These are phyloP conservation scores for Apocheima hispidaria DNA, from an alignment of 2,888 invertebrate species.

Conservation along the genomic window DNA sequence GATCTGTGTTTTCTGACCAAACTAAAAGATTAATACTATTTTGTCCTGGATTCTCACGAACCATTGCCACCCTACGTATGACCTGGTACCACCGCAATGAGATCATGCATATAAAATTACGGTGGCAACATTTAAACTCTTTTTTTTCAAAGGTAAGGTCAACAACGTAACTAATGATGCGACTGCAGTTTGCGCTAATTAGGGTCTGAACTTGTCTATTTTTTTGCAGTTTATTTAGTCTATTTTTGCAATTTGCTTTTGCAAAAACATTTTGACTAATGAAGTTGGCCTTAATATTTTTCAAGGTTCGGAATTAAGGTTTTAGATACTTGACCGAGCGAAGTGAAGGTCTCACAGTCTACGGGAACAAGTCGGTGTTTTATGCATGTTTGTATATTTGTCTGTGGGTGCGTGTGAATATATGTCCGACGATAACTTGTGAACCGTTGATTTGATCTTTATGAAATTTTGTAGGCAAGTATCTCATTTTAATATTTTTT, in stretches of 20 bases:
- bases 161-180: conserved; percentile 23
- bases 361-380: no score
- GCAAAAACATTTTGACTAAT: neutral
- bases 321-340: neutral
- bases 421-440: no score
- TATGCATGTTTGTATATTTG: no score
- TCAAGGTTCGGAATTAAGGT: neutral
- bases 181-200: conserved; percentile 18
- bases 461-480: no score
- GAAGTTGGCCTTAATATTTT: neutral
- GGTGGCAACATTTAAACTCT: conserved; percentile 33
- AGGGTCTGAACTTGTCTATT: neutral
- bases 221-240: neutral
- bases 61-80: conserved; percentile 9
- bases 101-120: conserved; percentile 42
- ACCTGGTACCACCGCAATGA: conserved; percentile 35
- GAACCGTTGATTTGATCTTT: no score
- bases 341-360: no score
- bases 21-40: neutral
- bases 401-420: no score
- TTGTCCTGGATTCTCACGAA: neutral
- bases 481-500: no score
- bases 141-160: conserved; percentile 34
- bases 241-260: neutral
- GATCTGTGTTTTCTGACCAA: no score